Percentiles rank a stretch among this genome's conserved stretches.
Evolutionary conservation across 2,888 invertebrate species (phyloP).

Genomic region (Myopa testacea): DNA sequence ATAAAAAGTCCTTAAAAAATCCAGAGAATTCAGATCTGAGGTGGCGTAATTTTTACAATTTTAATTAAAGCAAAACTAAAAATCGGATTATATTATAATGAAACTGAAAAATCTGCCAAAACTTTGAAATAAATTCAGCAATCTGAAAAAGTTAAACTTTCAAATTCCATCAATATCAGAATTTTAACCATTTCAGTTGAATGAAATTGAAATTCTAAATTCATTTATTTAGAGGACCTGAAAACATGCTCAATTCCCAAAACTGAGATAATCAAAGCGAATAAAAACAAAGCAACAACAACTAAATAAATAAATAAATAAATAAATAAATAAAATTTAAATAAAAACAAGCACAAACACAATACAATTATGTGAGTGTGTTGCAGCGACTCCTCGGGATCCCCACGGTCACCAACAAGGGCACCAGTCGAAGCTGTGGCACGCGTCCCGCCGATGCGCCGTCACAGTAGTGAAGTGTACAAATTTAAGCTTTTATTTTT

Average conservation of each 20-base stretch:
- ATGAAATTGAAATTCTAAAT: constrained; percentile 12
- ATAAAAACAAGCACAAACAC: not conserved
- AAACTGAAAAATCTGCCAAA: not conserved
- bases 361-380: not conserved
- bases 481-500: constrained; percentile 13
- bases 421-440: too few species aligned
- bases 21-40: too few species aligned
- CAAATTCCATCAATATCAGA: too few species aligned
- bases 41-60: too few species aligned
- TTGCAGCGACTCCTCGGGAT: not conserved
- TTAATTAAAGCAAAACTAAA: too few species aligned
- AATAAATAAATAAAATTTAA: not conserved
- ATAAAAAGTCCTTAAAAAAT: not conserved
- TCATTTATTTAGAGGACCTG: constrained; percentile 20
- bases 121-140: not conserved
- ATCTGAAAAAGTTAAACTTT: too few species aligned
- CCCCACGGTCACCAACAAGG: not conserved
- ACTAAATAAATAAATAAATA: not conserved
- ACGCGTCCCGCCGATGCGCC: not conserved
- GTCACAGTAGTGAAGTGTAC: not conserved
- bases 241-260: constrained; percentile 22
- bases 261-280: not conserved
- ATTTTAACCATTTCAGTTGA: not conserved
- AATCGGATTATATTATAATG: not conserved
- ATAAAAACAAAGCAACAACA: not conserved